Base-by-base conservation (phyloP, 2,888 invertebrate genomes). In the Caenorhabditis becei region DNA sequence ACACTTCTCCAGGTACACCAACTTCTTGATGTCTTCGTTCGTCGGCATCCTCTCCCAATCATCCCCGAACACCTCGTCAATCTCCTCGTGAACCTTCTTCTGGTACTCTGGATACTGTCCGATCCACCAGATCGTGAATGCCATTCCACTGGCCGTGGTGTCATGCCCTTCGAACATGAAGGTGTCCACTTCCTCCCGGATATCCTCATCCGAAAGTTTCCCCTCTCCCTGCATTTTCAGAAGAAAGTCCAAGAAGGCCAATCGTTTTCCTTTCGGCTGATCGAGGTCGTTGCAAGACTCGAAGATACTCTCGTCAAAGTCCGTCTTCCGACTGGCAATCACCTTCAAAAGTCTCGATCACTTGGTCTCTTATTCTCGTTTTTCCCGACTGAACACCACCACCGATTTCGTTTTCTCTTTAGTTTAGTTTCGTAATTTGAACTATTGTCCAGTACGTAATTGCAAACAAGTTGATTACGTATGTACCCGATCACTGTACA, bases 131-230 rank as follows among this genome's bases (percentile, higher is more conserved):
- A 91, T 66, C 4, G 91, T 90, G 91, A 92, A 92, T 75, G 89
- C 91, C 70, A 91, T 90, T 0, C 91, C 91, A 56, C 91, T 91
- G 2, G 92, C 91, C 5, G 92, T 92, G 28, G 92, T 92, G 83
- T 92, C 92, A 85, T 92, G 92, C 24, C 83, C 84, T 77, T 92
- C 92, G 88, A 92, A n/a, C n/a, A n/a, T n/a, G n/a, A 92, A 92
- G 5, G 92, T 92, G 85, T 93, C 93, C 11, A 83, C 83, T 59
- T 83, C 83, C 58, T 83, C 80, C 37, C 92, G 86, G 37, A 93
- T 92, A 72, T 92, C 92, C 7, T 89, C 88, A 69, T 91, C 88
- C 1, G 91, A 89, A 41, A 93, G 85, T 7, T 86, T 84, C 18
- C 89, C 86, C 10, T 91, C 88, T 24, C 90, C 88, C 11, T 74